These are phyloP conservation scores for Enteromius fasciolatus DNA, from an alignment of 2,797 vertebrate genomes.

Conservation along the genomic window DNA sequence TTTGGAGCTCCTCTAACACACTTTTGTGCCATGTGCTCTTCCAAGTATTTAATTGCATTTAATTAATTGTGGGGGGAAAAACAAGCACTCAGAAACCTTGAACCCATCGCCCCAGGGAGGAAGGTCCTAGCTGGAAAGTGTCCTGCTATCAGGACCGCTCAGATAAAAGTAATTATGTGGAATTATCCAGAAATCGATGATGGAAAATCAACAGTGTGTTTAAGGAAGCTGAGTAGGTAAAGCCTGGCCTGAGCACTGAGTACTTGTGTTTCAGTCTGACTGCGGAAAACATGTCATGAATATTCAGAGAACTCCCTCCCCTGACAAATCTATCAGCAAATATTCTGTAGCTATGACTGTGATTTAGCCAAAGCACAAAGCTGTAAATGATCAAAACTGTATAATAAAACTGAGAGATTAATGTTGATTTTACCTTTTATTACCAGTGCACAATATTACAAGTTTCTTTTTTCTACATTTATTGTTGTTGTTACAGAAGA, in stretches of 20 bases:
- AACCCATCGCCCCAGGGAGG: slow-evolving; percentile 28
- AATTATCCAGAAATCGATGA: slow-evolving; percentile 66
- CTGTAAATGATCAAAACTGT: neutral
- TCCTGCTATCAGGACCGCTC: slow-evolving; percentile 46
- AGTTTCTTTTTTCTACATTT: neutral
- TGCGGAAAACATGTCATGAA: neutral
- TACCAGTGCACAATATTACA: neutral
- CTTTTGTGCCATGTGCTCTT: slow-evolving; percentile 27
- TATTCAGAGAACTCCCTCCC: slow-evolving; percentile 10
- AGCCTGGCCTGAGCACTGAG: slow-evolving; percentile 25
- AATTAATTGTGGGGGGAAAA: slow-evolving; percentile 58
- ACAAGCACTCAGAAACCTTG: slow-evolving; percentile 34
- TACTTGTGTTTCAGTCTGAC: slow-evolving; percentile 20
- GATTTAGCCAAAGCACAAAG: neutral
- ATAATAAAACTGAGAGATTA: neutral
- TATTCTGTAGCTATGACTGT: neutral
- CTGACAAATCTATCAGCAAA: neutral
- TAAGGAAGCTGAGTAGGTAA: slow-evolving; percentile 43
- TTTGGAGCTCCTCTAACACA: slow-evolving; percentile 26
- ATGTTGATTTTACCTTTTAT: neutral
- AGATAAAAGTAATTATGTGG: slow-evolving; percentile 65
- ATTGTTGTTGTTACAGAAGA: neutral
- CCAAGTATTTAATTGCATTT: slow-evolving; percentile 55
- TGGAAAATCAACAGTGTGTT: slow-evolving; percentile 55
- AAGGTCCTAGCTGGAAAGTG: slow-evolving; percentile 40